Evolutionary conservation across 2,797 vertebrate genomes (phyloP).

Genomic region (Megalops cyprinoides): DNA sequence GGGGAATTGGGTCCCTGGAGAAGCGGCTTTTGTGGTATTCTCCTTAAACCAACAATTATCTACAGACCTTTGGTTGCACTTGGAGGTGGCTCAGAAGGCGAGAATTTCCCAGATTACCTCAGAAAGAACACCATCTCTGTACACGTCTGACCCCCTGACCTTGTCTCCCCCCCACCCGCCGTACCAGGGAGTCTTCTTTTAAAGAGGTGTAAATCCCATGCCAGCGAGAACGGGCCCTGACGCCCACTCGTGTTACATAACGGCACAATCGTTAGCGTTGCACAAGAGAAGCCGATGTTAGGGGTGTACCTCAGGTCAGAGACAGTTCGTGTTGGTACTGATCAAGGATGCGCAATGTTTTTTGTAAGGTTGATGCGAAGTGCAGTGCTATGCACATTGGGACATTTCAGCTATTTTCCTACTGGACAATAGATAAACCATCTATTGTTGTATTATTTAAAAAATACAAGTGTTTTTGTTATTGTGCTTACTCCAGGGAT

Average conservation of each 20-base stretch:
- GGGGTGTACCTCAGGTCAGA: neutral
- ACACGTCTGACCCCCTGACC: neutral
- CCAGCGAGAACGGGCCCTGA: neutral
- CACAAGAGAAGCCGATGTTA: neutral
- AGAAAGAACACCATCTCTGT: constrained; percentile 18
- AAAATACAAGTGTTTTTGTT: too few relatives aligned
- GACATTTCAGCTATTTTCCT: neutral
- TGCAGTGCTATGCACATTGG: neutral
- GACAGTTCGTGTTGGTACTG: neutral
- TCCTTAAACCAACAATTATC: constrained; percentile 6
- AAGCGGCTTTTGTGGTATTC: constrained; percentile 1
- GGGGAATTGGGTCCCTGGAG: neutral
- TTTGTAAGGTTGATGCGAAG: neutral
- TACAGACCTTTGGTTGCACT: constrained; percentile 4
- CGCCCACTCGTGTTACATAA: neutral
- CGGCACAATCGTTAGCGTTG: neutral
- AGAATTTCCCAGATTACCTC: constrained; percentile 2
- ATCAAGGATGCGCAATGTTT: neutral
- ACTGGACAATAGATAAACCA: neutral
- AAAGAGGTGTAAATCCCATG: neutral
- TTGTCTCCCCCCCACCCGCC: neutral
- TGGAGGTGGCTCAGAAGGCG: constrained; percentile 1
- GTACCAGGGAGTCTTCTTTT: constrained; percentile 1
- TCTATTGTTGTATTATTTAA: neutral
- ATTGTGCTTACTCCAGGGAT: too few relatives aligned